Evolutionary conservation across 1,140 invertebrate species (phyloP).

Genomic region (Leptopilina boulardi): DNA sequence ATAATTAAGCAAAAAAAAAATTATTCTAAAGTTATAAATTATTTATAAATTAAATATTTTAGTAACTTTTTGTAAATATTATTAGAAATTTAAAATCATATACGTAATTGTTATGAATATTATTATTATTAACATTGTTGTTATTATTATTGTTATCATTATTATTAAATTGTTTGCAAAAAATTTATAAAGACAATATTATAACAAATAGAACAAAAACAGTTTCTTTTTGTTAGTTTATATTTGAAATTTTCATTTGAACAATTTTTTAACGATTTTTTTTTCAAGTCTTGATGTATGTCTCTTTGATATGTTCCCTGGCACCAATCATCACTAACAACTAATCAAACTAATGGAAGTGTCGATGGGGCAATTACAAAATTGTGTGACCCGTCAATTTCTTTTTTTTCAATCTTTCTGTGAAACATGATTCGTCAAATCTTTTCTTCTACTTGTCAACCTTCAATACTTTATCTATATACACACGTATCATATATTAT

Average conservation of each 20-base stretch:
- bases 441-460: background rate
- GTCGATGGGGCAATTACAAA: slow-evolving; percentile 7
- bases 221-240: too few species aligned
- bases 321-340: background rate
- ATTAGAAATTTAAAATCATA: too few species aligned
- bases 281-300: background rate
- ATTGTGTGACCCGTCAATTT: background rate
- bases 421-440: background rate
- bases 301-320: background rate
- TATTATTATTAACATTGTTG: too few species aligned
- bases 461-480: background rate
- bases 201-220: too few species aligned
- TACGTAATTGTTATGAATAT: too few species aligned
- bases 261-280: background rate
- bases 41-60: too few species aligned
- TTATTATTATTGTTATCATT: too few species aligned
- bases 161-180: too few species aligned
- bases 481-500: too few species aligned
- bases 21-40: too few species aligned
- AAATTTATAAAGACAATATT: too few species aligned
- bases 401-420: background rate
- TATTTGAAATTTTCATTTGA: background rate
- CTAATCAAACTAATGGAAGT: slow-evolving; percentile 27
- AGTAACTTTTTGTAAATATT: too few species aligned
- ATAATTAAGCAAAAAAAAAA: slow-evolving; percentile 47